Evolutionary conservation across 2,113 vertebrate species (phyloP).

Genomic region (Polyodon spathula): DNA sequence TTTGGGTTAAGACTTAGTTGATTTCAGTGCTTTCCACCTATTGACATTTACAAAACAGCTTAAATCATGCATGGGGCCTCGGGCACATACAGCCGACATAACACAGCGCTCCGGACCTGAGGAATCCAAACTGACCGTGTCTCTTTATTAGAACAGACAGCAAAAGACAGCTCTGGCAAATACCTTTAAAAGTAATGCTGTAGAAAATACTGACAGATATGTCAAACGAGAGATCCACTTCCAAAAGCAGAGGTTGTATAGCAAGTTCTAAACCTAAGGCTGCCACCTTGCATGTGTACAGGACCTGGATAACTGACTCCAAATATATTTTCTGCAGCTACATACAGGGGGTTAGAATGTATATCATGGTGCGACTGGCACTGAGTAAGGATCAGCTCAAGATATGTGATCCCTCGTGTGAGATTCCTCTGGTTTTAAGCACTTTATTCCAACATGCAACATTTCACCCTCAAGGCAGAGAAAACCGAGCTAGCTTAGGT

Average conservation of each 20-base stretch:
- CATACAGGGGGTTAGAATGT: too few relatives aligned
- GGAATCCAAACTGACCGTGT: conserved; percentile 64
- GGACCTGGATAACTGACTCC: too few relatives aligned
- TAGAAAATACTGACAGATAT: conserved; percentile 43
- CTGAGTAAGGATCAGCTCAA: too few relatives aligned
- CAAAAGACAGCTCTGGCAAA: conserved; percentile 62
- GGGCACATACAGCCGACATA: conserved; percentile 66
- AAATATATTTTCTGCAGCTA: too few relatives aligned
- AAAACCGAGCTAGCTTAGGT: too few relatives aligned
- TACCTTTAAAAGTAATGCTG: conserved; percentile 25
- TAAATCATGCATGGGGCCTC: conserved; percentile 84
- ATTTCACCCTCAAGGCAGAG: too few relatives aligned
- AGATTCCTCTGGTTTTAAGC: too few relatives aligned
- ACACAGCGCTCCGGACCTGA: conserved; percentile 53
- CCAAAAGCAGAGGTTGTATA: conserved; percentile 3
- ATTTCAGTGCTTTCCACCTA: conserved; percentile 69
- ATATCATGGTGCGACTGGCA: too few relatives aligned
- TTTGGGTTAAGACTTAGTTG: conserved; percentile 66
- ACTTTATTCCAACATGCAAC: too few relatives aligned
- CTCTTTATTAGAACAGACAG: conserved; percentile 78
- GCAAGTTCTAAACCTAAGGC: too few relatives aligned
- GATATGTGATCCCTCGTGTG: too few relatives aligned
- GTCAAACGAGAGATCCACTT: conserved; percentile 16
- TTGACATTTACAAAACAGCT: conserved; percentile 81
- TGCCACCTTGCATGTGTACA: too few relatives aligned